A percentile compares a stretch with the other conserved stretches of the same genome.
phyloP scores from a whole-genome alignment of 2,888 invertebrate genomes.

The Cheilosia soror region DNA sequence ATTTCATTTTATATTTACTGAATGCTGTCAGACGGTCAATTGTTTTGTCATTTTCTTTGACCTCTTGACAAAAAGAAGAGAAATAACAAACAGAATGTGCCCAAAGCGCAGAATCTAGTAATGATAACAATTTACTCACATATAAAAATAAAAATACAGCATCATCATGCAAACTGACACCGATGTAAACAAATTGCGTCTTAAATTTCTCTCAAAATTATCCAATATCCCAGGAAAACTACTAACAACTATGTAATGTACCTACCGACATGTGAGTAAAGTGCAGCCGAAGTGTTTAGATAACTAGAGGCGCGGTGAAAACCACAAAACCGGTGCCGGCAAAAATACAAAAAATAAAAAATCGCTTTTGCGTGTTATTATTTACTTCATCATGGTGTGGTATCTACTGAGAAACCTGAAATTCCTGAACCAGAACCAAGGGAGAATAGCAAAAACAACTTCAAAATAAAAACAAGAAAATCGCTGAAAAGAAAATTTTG shows the following conservation, averaged over 20 bases:
- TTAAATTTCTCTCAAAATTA: conserved; percentile 8
- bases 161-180: neutral
- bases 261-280: conserved; percentile 10
- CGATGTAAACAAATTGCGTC: conserved; percentile 48
- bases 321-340: conserved; percentile 58
- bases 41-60: conserved; percentile 31
- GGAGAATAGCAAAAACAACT: conserved; percentile 34
- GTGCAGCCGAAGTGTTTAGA: conserved; percentile 35
- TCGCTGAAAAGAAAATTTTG: conserved; percentile 28
- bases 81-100: neutral
- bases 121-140: neutral
- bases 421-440: conserved; percentile 20
- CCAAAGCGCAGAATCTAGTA: conserved; percentile 25
- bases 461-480: conserved; percentile 34
- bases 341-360: conserved; percentile 40
- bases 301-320: neutral
- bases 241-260: neutral
- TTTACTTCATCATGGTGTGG: conserved; percentile 39
- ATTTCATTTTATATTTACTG: neutral
- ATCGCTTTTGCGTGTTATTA: conserved; percentile 58
- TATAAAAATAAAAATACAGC: neutral
- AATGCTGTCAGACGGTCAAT: conserved; percentile 2
- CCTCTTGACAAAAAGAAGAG: neutral
- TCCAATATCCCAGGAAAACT: neutral
- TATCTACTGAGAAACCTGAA: conserved; percentile 49